phyloP scores from a whole-genome alignment of 2,888 invertebrate genomes.

The Eupsilia transversa region DNA sequence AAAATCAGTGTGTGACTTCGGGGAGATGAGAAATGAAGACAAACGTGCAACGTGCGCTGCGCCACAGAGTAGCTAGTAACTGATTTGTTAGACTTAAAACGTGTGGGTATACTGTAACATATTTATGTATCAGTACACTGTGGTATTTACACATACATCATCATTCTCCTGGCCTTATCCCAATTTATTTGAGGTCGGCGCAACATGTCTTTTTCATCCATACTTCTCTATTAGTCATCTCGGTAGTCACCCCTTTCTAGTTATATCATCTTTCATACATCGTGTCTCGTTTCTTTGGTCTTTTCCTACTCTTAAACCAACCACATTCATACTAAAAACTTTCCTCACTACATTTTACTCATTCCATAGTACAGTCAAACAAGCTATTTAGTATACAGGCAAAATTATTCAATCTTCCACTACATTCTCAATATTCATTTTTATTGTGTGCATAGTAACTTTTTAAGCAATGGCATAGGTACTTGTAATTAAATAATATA shows the following conservation, averaged over 20 bases:
- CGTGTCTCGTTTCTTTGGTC: neutral
- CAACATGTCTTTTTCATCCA: no score
- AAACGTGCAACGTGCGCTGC: slow-evolving; percentile 48
- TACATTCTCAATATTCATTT: no score
- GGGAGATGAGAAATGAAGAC: slow-evolving; percentile 60
- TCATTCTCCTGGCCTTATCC: no score
- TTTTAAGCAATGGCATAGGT: no score
- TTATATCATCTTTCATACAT: neutral
- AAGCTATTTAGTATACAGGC: no score
- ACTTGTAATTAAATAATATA: no score
- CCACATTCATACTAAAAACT: neutral
- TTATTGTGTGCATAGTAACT: no score
- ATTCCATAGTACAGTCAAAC: no score
- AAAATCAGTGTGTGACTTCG: slow-evolving; percentile 55
- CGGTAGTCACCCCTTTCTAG: neutral
- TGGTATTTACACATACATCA: neutral
- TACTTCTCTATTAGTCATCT: neutral
- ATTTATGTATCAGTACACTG: neutral
- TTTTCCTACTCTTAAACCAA: neutral
- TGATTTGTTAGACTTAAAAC: slow-evolving; percentile 35
- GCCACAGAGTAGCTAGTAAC: slow-evolving; percentile 39
- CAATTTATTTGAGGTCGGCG: no score
- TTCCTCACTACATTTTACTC: neutral
- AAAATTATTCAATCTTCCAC: no score
- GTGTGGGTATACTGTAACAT: slow-evolving; percentile 5